Base-by-base conservation (phyloP, 1,140 invertebrate genomes). In the Geopemphigus sp. region DNA sequence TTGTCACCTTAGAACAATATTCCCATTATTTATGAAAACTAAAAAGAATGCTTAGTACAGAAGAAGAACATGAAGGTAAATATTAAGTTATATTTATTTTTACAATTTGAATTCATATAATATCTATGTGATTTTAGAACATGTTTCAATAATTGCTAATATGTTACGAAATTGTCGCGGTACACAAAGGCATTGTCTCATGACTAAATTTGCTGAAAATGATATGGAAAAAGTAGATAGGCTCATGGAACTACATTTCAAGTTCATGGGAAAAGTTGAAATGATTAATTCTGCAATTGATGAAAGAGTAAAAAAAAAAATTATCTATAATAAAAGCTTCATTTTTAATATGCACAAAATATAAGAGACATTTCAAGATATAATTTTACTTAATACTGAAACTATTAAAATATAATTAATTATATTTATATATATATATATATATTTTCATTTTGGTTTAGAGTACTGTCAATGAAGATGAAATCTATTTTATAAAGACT, bases 1-100 rank as follows among this genome's bases (percentile, higher is more conserved):
- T 88, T 99, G 3, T n/a, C 98, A 98, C 0, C 88, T 99, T 12
- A 87, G 97, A 47, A 98, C 95, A 1, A 93, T 99, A 74, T 99
- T 99, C 87, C 97, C 98, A 1, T 86, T 99, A 0, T 99, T 99
- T 84, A 99, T 99, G 97, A 97, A 98, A 88, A 98, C 97, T 0
- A 82, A 93, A 93, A 85, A 92, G 93, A 83, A 90, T 97, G 50
- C 88, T 96, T 19, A 93, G 92, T 12, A 89, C 93, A 10, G 94
- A 97, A 85, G n/a, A n/a, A n/a, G 95, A 98, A 85, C 93, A 97
- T 83, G 96, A 98, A 90, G 93, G 93, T 92, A 85, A 83, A 26
- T 80, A 57, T 8, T 39, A 59, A 74, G 22, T 74, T 29, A 0
- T 81, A 24, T 72, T 82, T 32, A 22, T 57, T 29, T 74, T 56